Conservation (phyloP, 2,888 invertebrate genomes). For the Lasioglossum malachurum region DNA sequence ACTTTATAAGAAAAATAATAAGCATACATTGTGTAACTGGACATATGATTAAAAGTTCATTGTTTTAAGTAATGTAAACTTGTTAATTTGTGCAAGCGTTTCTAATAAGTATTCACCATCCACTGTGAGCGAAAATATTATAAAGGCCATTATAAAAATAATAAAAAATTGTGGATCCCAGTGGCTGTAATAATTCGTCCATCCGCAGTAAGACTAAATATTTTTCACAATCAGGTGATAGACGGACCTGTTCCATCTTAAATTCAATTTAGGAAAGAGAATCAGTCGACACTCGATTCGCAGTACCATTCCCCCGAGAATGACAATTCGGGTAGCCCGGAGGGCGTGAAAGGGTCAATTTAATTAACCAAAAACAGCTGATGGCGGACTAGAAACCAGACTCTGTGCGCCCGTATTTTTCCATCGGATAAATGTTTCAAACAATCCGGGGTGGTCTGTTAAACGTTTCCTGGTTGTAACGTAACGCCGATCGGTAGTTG, state of each 20-base stretch:
- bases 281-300: neutral
- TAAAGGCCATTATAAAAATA: neutral
- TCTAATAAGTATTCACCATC: neutral
- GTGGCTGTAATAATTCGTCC: neutral
- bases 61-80: too few relatives aligned
- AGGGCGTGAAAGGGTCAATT: neutral
- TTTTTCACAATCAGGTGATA: neutral
- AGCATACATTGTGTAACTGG: neutral
- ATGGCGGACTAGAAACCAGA: neutral
- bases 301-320: neutral
- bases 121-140: too few relatives aligned
- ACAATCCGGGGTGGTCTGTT: constrained; percentile 7
- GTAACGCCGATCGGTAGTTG: constrained; percentile 36
- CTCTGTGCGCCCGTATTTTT: neutral
- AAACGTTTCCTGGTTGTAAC: constrained; percentile 51
- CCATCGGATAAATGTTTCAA: constrained; percentile 17
- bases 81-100: neutral
- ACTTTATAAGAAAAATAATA: neutral
- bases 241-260: neutral
- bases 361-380: constrained; percentile 2
- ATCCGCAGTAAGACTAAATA: neutral
- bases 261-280: neutral
- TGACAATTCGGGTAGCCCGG: neutral
- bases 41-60: too few relatives aligned
- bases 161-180: neutral